Evolutionary conservation across 2,113 vertebrate species (phyloP).

Genomic region (Guaruba guarouba): DNA sequence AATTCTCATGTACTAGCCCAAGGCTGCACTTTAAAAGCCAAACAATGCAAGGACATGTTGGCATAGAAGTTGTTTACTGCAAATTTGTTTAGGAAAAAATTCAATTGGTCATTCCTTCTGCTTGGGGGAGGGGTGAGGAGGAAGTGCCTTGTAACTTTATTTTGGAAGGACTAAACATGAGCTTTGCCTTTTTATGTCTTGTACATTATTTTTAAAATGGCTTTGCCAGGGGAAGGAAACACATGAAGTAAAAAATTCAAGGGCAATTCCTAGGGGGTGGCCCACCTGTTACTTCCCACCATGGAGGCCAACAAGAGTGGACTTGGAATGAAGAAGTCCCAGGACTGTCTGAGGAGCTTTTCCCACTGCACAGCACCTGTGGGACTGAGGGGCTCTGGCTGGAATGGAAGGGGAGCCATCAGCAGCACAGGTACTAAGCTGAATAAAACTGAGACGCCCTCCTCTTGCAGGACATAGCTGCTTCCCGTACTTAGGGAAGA

Average conservation of each 20-base stretch:
- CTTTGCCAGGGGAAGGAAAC: neutral
- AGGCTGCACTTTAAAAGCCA: neutral
- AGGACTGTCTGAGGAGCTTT: neutral
- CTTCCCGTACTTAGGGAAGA: neutral
- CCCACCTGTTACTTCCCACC: neutral
- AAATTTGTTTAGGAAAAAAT: neutral
- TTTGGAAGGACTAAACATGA: neutral
- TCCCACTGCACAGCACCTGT: neutral
- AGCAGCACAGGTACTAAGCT: neutral
- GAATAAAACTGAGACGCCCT: neutral
- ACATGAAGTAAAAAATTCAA: neutral
- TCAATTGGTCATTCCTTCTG: neutral
- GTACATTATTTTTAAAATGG: neutral
- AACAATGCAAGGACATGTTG: constrained; percentile 6
- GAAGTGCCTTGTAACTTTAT: neutral
- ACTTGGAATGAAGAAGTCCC: neutral
- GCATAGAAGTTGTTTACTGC: neutral
- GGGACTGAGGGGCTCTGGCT: neutral
- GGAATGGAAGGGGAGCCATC: neutral
- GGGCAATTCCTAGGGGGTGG: neutral
- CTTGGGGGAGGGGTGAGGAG: fast-evolving
- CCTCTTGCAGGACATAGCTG: neutral
- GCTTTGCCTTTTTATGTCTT: neutral
- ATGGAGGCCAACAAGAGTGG: fast-evolving
- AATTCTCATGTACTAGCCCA: neutral